These are phyloP conservation scores for Eristalis pertinax DNA, from an alignment of 2,888 invertebrate species.

Conservation along the genomic window DNA sequence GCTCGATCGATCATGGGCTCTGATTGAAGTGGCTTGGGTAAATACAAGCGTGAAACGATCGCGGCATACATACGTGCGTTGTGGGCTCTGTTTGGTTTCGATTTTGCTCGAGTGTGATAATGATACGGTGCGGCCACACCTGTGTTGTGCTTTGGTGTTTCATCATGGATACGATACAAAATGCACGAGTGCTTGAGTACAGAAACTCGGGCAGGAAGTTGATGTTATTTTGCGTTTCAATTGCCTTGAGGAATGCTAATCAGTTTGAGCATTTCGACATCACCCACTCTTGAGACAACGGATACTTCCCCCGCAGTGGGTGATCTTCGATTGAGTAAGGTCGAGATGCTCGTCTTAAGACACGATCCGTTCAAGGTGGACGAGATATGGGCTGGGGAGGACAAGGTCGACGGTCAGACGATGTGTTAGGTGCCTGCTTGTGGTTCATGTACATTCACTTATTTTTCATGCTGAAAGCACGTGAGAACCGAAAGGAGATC, in stretches of 20 bases:
- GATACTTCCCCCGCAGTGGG: background rate
- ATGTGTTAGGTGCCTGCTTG: no score
- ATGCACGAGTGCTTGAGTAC: background rate
- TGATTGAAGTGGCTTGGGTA: slow-evolving; percentile 19
- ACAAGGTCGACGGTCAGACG: no score
- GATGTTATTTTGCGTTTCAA: background rate
- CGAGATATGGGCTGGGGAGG: background rate
- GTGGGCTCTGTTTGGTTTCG: background rate
- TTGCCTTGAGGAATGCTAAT: background rate
- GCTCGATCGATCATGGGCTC: background rate
- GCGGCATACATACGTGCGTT: background rate
- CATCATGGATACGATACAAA: background rate
- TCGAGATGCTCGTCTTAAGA: background rate
- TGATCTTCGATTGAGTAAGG: background rate
- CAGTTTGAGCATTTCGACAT: background rate
- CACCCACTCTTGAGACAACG: background rate
- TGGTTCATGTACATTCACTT: no score
- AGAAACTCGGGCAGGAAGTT: background rate
- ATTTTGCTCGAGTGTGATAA: slow-evolving; percentile 18
- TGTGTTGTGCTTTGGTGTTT: slow-evolving; percentile 11
- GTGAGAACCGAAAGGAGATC: no score
- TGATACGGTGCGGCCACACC: slow-evolving; percentile 17
- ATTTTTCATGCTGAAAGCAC: background rate
- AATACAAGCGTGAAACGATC: slow-evolving; percentile 27
- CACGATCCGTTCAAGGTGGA: background rate